Base-by-base conservation (phyloP, 2,797 vertebrate genomes). In the Crotalus adamanteus region DNA sequence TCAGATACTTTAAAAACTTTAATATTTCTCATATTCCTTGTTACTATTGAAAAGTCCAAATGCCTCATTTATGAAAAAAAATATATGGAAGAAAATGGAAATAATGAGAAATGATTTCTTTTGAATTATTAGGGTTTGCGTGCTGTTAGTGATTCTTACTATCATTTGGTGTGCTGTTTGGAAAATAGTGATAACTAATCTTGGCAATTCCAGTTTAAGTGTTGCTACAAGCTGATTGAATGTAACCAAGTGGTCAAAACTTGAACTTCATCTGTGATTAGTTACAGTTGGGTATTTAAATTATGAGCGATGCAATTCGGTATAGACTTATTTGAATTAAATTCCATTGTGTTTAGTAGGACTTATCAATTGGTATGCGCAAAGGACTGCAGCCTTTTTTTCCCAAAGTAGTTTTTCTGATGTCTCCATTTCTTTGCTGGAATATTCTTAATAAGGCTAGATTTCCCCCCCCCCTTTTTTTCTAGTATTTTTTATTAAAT, bases 241-340 rank as follows among this genome's bases (percentile, higher is more conserved):
- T 88, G 73, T 88, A 83, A 92, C 90, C 20, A 89, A 94, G 92
- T 85, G 26, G 73, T 59, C 0, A 88, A 92, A 93, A 90, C 90
- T 92, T 87, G 88, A 93, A 93, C 92, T 89, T 91, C 93, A 92
- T 91, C 92, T 59, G 93, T 69, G 65, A 0, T 42, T 85, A 88
- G 53, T 89, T 92, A 65, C 60, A 92, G 2, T 73, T 73, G 26
- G 26, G 92, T 93, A 90, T 95, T 83, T 94, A 4, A 56, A 47
- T 91, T 73, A 12, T 86, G 86, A 47, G 61, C 3, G 8, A 12
- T 16, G 37, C 69, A 59, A 12, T 83, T 83, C 78, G 25, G 42
- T 83, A 47, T 83, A 25, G 78, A 47, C 78, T 83, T 83, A 83
- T 47, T 47, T 83, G 20, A 69, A 56, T 87, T 87, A 56, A 87